Evolutionary conservation across 2,888 invertebrate genomes (phyloP), one percentile per base, ranked within the genome.

Genomic region (Drosophila peninsularis): DNA sequence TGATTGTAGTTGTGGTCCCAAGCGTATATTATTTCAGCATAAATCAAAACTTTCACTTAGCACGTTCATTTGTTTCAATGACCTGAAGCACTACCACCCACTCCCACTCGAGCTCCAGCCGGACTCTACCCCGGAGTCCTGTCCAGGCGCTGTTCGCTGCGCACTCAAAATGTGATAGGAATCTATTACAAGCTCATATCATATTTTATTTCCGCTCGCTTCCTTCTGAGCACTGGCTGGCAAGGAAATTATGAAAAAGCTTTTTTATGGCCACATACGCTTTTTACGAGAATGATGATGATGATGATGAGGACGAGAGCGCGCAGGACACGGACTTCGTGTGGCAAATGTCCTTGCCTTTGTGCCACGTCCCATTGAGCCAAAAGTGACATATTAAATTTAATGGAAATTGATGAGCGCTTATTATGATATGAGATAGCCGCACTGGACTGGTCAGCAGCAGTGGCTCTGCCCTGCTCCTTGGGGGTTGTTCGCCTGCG

Each of bases 401-500:
- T 91, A 91, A 91, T 91, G 91, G 91, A 91, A 91, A 91, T 91
- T 90, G 90, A 91, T 91, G 90, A 91, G 90, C 78, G 82, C 88
- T 89, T 87, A 90, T 91, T 91, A 90, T 90, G 90, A 90, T 90
- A 90, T 90, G 90, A 90, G 84, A 84, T 85, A 84, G 84, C 65
- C 71, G 14, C 56, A 67, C 58, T 55, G 62, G 42, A 67, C 58
- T 61, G 62, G 52, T 55, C 63, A 66, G 45, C 56, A 63, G 30
- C 11, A 19, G 45, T 11, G 14, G 53, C 41, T 14, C 41, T 58
- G 36, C 27, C 44, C 50, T 63, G 42, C 34, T 54, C 54, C 49
- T 62, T 44, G 66, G 54, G 75, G 75, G 75, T 70, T 65, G 75
- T 5, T 68, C n/a, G 21, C 27, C 36, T 37, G 49, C 47, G 53